These are phyloP conservation scores for Tetragonisca angustula DNA, from an alignment of 2,888 invertebrate genomes.

Conservation along the genomic window DNA sequence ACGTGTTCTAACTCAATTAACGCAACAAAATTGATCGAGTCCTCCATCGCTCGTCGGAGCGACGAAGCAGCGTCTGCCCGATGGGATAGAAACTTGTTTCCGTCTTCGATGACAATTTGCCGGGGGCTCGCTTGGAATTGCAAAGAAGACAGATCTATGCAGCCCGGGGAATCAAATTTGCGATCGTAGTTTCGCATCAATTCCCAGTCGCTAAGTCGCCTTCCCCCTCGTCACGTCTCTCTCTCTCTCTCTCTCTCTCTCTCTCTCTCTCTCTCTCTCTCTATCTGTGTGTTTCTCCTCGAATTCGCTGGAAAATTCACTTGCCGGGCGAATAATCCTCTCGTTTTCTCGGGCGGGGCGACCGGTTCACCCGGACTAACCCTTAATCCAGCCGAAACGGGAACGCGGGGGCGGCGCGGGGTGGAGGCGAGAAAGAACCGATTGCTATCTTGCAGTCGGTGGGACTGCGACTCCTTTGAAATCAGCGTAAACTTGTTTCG, in stretches of 20 bases:
- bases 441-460: constrained; percentile 29
- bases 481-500: constrained; percentile 71
- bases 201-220: constrained; percentile 8
- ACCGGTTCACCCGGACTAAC: constrained; percentile 50
- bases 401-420: constrained; percentile 8
- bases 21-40: constrained; percentile 32
- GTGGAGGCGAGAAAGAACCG: constrained; percentile 14
- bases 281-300: background rate
- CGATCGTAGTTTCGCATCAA: constrained; percentile 27
- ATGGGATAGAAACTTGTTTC: constrained; percentile 17
- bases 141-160: constrained; percentile 30
- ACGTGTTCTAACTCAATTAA: constrained; percentile 23
- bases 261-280: too few species aligned
- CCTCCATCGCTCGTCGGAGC: background rate
- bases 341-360: constrained; percentile 58
- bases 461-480: constrained; percentile 49
- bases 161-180: constrained; percentile 48
- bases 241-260: background rate
- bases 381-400: constrained; percentile 63
- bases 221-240: background rate
- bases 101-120: constrained; percentile 51
- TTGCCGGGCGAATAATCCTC: constrained; percentile 62
- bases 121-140: constrained; percentile 11
- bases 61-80: background rate
- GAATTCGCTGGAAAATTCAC: constrained; percentile 52